Evolutionary conservation across 2,797 vertebrate species (phyloP), one percentile per base, ranked within the genome.

Genomic region (Paedocypris micromegethes): DNA sequence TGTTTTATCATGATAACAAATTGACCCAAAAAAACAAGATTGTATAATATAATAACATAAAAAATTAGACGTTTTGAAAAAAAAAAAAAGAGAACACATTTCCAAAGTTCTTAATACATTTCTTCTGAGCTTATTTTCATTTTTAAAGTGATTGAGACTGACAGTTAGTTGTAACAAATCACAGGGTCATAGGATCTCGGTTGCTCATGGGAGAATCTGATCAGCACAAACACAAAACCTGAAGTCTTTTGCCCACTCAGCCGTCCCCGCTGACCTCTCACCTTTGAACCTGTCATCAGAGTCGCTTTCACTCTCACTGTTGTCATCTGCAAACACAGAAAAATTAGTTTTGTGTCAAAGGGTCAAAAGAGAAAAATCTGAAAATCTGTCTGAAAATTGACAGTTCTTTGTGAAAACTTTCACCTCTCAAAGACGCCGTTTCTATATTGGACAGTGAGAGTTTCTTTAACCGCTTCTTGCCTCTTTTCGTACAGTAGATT

Each of bases 231-330:
- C 2, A 62, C 56, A 66, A 23, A 23, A 23, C 23, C 23, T 23
- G 23, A 23, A 23, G 23, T 23, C 23, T 23, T 23, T 60, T 57
- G 66, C 48, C 5, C 58, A 48, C 66, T 58, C 69, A 70, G 44
- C 55, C 47, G 49, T 64, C 75, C 39, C 54, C 64, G 62, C 59
- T 53, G 70, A 63, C 58, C 54, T 61, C 93, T 96, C 85, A 99
- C 97, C 95, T 99, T 98, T 99, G 87, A 98, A 98, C 75, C 95
- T 90, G 91, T 99, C 97, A n/a, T 99, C 97, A 7, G 97, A 98
- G 88, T 99, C 97, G 41, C 97, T 99, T 87, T 99, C 97, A 50
- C 96, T 99, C 86, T 98, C 97, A 0, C 97, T 99, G 88, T 99
- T 99, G 83, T 99, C 97, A 89, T 98, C 97, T 99, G 88, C 76